Evolutionary conservation across 92 coral and sea anemone species (phyloP), one percentile per base, ranked within the genome.

Genomic region (Phenganax stokvisi): DNA sequence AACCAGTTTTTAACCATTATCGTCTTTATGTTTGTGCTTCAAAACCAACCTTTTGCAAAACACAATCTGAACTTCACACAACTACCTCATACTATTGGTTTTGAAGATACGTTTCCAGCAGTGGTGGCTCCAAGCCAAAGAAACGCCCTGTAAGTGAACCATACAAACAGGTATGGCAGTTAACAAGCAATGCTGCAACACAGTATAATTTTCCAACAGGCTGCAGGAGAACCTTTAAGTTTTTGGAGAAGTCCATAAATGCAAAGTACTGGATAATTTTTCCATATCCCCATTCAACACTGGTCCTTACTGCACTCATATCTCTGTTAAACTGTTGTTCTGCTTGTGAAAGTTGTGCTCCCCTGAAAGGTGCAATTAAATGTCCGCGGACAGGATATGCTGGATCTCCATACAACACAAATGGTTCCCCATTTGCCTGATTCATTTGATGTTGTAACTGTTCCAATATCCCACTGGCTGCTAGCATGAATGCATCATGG

Each of bases 221-320:
- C 64, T 83, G 82, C 16, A 83, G 79, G 47, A 75, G 82, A 64
- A 83, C 82, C 54, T 83, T 75, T 10, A 83, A 15, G 30, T 83
- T 75, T 27, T 83, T 83, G 3, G 71, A 51, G n/a, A 82, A 70
- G 54, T 70, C 74, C 74, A 70, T 70, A 15, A 70, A 70, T 70
- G 74, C 74, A 70, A 70, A 70, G 51, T 64, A 79, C 53, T 64
- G 74, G 53, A 72, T 57, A 6, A 81, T 81, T 16, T 71, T 81
- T 16, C 85, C 85, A 72, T 81, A 81, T 55, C 69, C 85, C 85
- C 81, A 81, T 57, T 81, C 56, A 30, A 72, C 85, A 70, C 85
- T 67, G 53, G 79, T 69, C 57, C 85, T 81, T 11, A 81, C 85
- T 15, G 13, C 64, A 71, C 85, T 81, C 85, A 56, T 65, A 20